Conservation (phyloP, 2,113 vertebrate genomes). For the Ictalurus furcatus region DNA sequence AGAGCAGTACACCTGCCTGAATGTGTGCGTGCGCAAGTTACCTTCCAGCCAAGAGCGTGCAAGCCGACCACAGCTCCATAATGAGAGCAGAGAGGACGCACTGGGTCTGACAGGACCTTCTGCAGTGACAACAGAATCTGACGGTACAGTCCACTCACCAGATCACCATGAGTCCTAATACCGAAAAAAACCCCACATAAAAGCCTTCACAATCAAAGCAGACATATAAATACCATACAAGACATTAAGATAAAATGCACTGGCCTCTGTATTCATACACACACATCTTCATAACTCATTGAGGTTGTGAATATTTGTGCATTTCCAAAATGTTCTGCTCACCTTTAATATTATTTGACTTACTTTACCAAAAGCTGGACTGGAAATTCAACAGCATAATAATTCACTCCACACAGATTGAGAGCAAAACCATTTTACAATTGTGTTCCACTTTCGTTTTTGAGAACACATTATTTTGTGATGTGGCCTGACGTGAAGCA, state of each 20-base stretch:
- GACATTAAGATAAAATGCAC: not conserved
- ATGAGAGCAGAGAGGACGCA: constrained; percentile 91
- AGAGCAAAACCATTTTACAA: not conserved
- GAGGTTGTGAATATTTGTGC: not conserved
- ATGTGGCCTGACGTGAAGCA: not conserved
- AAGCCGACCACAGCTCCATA: constrained; percentile 91
- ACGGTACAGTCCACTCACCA: constrained; percentile 85
- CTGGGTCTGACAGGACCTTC: constrained; percentile 88
- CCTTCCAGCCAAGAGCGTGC: constrained; percentile 91
- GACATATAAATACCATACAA: not conserved
- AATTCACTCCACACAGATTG: not conserved
- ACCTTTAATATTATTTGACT: not conserved
- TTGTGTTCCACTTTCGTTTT: not conserved
- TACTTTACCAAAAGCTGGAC: not conserved
- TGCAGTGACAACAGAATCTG: constrained; percentile 90
- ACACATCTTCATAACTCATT: not conserved
- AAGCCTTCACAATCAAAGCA: too few relatives aligned
- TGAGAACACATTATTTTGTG: not conserved
- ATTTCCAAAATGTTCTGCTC: not conserved
- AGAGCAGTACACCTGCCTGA: not conserved
- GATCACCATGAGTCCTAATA: constrained; percentile 84
- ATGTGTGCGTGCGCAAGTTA: constrained; percentile 45
- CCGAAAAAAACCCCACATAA: not conserved
- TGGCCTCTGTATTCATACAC: not conserved
- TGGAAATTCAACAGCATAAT: not conserved